These are phyloP conservation scores for Elachura formosa DNA, from an alignment of 2,113 vertebrate species.

Conservation along the genomic window DNA sequence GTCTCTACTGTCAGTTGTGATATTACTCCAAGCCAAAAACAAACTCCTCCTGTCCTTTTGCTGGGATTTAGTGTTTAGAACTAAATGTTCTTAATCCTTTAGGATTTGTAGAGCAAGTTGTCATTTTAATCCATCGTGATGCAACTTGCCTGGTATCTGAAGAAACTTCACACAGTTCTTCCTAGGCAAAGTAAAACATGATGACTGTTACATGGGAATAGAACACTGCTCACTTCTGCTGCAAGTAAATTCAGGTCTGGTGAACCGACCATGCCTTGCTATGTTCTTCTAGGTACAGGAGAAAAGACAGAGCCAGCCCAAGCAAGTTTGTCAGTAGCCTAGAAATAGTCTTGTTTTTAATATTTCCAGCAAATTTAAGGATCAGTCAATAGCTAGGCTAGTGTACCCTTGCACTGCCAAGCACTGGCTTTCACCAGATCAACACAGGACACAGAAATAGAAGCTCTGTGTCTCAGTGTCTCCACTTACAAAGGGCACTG, in stretches of 20 bases:
- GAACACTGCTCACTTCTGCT: background rate
- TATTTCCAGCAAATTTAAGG: background rate
- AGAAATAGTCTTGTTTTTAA: background rate
- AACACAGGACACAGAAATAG: background rate
- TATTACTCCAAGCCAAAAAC: background rate
- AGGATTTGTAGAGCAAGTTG: constrained; percentile 29
- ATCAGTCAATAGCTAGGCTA: background rate
- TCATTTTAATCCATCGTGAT: background rate
- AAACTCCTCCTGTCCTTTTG: background rate
- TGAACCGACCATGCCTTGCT: background rate
- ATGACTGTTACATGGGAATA: background rate
- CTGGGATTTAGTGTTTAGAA: background rate
- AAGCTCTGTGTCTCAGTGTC: background rate
- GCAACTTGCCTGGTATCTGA: background rate
- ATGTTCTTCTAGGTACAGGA: background rate
- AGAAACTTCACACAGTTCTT: background rate
- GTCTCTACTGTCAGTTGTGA: background rate
- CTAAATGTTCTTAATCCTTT: constrained; percentile 6
- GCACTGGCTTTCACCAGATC: constrained; percentile 1
- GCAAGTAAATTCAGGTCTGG: background rate
- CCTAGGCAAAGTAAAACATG: background rate
- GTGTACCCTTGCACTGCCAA: background rate
- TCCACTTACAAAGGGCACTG: background rate
- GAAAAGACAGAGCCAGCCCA: background rate
- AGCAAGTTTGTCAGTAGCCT: background rate